Percentiles rank a stretch among this genome's conserved stretches.
Conservation (phyloP, 2,888 invertebrate genomes). For the Diaprepes abbreviatus region DNA sequence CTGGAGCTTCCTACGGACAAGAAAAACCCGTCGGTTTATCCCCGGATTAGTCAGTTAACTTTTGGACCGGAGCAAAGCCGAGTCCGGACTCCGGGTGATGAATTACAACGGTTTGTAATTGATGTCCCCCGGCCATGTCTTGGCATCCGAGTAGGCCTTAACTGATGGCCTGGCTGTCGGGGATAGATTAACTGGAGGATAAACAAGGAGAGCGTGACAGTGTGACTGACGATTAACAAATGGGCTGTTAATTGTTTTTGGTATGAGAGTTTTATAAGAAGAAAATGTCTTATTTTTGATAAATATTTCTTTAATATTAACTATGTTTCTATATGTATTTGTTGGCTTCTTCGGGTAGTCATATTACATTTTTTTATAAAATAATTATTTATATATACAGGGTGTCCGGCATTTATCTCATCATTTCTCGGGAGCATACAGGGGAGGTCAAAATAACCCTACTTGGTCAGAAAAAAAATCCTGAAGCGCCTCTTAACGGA, state of each 20-base stretch:
- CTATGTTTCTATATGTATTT: no score
- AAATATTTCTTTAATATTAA: no score
- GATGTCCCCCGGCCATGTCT: constrained; percentile 45
- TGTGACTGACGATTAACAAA: constrained; percentile 44
- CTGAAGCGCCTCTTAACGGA: no score
- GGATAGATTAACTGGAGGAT: constrained; percentile 49
- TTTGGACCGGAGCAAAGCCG: constrained; percentile 38
- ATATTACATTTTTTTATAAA: no score
- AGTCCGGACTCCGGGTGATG: constrained; percentile 41
- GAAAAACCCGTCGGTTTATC: constrained; percentile 36
- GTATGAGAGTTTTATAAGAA: background rate
- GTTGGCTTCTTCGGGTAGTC: no score
- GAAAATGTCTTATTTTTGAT: no score
- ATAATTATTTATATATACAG: no score
- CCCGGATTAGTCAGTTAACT: constrained; percentile 50
- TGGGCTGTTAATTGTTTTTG: constrained; percentile 44
- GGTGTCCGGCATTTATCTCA: no score
- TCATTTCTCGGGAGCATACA: no score
- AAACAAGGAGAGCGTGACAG: constrained; percentile 30
- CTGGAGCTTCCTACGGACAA: background rate
- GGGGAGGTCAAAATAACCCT: no score
- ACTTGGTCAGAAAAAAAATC: no score
- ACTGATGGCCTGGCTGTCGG: constrained; percentile 43
- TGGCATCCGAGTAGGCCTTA: constrained; percentile 43
- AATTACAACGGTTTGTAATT: constrained; percentile 48